Conservation (phyloP, 2,113 vertebrate species). For the Stigmatopora nigra region DNA sequence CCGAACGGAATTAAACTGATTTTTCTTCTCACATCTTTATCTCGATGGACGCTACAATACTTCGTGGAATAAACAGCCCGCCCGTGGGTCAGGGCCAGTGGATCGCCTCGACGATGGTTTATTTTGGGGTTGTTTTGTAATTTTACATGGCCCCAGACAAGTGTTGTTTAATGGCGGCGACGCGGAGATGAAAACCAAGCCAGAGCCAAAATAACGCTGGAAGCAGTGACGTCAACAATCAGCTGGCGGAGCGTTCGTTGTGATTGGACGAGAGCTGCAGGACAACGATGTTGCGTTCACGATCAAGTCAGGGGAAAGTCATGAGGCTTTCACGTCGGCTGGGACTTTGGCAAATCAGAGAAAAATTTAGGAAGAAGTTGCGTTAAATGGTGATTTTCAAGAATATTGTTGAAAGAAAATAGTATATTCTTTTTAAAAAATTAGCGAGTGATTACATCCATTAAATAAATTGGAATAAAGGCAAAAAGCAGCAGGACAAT, state of each 20-base stretch:
- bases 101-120: constrained; percentile 11
- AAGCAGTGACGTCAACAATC: constrained; percentile 56
- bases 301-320: fast-evolving
- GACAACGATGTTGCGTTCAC: constrained; percentile 20
- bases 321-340: not conserved
- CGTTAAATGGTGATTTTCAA: too few relatives aligned
- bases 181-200: constrained; percentile 52
- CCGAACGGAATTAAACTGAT: constrained; percentile 35
- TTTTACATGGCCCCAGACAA: constrained; percentile 29
- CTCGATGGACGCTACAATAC: constrained; percentile 21
- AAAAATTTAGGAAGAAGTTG: not conserved
- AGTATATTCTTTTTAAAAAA: too few relatives aligned
- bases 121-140: not conserved
- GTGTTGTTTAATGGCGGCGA: constrained; percentile 70
- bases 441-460: too few relatives aligned
- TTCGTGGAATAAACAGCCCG: constrained; percentile 7
- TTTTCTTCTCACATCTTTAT: constrained; percentile 57
- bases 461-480: too few relatives aligned
- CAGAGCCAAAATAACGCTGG: constrained; percentile 65
- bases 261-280: constrained; percentile 47
- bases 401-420: too few relatives aligned
- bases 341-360: not conserved
- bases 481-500: too few relatives aligned
- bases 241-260: constrained; percentile 42
- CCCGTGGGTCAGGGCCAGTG: constrained; percentile 14